A percentile compares a stretch with the other conserved stretches of the same genome.
Evolutionary conservation across 2,888 invertebrate species (phyloP).

Genomic region (Lycophotia porphyrea): DNA sequence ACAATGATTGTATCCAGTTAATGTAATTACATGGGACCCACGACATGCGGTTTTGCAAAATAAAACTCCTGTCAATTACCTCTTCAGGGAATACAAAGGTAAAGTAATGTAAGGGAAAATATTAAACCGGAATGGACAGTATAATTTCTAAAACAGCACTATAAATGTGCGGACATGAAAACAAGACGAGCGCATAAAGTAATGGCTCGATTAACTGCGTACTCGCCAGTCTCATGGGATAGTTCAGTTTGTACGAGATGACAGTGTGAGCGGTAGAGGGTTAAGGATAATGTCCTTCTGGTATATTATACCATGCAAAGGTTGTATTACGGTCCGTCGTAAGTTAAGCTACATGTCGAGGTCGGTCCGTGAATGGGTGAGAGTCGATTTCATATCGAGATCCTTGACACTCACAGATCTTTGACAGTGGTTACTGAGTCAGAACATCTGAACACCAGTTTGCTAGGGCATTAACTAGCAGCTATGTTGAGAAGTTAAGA

Average conservation of each 20-base stretch:
- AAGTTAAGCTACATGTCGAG: neutral
- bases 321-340: neutral
- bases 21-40: neutral
- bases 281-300: neutral
- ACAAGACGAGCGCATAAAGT: slow-evolving; percentile 17
- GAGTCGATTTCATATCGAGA: neutral
- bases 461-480: no score
- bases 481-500: no score
- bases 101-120: slow-evolving; percentile 8
- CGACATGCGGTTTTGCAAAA: neutral
- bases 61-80: neutral
- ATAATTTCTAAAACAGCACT: slow-evolving; percentile 35
- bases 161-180: slow-evolving; percentile 41
- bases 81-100: neutral
- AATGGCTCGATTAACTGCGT: slow-evolving; percentile 36
- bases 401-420: neutral
- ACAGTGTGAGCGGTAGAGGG: neutral
- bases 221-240: slow-evolving; percentile 4
- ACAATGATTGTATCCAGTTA: neutral
- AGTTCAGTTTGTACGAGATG: slow-evolving; percentile 22
- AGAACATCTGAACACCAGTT: no score
- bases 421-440: no score
- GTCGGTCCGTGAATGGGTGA: neutral
- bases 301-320: neutral
- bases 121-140: slow-evolving; percentile 16